Conservation (phyloP, 2,113 vertebrate genomes). For the Varanus salvator region DNA sequence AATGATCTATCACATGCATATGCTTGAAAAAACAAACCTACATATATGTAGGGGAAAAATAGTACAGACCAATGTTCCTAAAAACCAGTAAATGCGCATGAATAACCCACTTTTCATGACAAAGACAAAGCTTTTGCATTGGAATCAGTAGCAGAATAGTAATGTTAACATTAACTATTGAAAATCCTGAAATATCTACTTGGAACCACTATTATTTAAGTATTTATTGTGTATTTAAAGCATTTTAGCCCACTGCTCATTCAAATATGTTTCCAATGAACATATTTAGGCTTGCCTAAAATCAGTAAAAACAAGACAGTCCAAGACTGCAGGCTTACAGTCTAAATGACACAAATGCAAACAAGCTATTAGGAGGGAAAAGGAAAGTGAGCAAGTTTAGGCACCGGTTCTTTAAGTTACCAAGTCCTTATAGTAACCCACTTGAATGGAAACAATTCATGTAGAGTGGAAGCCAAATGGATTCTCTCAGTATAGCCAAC, state of each 20-base stretch:
- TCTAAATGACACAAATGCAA: not conserved
- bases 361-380: not conserved
- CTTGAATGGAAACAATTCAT: not conserved
- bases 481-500: not conserved
- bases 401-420: not conserved
- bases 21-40: constrained; percentile 46
- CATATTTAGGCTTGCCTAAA: not conserved
- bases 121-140: not conserved
- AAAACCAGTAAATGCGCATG: constrained; percentile 5
- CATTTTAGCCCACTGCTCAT: not conserved
- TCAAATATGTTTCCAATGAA: not conserved
- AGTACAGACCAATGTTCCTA: constrained; percentile 29
- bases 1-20: constrained; percentile 47
- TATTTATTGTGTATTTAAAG: not conserved
- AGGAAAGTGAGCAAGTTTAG: not conserved
- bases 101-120: not conserved
- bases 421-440: not conserved
- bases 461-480: not conserved
- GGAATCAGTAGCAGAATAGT: not conserved
- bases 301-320: not conserved
- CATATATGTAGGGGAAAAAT: constrained; percentile 53
- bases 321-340: not conserved
- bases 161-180: not conserved
- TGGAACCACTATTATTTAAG: not conserved
- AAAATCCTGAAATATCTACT: not conserved